Evolutionary conservation across 2,888 invertebrate genomes (phyloP), one percentile per base, ranked within the genome.

Genomic region (Andricus quercusramuli): DNA sequence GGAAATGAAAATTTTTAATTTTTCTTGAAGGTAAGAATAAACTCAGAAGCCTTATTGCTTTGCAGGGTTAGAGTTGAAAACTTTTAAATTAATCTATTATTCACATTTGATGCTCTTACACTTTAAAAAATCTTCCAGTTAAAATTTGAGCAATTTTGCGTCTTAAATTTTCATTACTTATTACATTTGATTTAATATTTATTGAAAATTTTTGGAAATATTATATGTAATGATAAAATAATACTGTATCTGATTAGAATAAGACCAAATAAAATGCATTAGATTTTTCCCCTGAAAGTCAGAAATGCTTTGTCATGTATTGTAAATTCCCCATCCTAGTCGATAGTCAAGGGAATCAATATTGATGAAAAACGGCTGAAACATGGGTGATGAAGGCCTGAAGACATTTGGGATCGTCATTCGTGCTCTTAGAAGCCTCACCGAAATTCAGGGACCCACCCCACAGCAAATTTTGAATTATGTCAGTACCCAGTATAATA

Each of bases 401-500:
- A 81, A 81, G 25, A 81, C 83, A 6, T 82, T 86, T 47, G 82
- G 82, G 29, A 77, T 81, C 17, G 83, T 85, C 8, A 78, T 85
- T 66, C 64, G 78, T 59, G 85, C 86, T 20, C 85, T 86, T 25
- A 78, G 77, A 70, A 82, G 82, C 51, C 78, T 86, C 62, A 80
- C 65, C 66, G 82, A 82, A 78, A 20, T 68, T 15, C 82, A 66
- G 25, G 82, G 81, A 59, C 82, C 81, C n/a, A 74, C 85, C 37
- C 77, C 67, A 29, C 59, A 78, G 22, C 79, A 79, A 83, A 85
- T 86, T 74, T 77, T 85, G 70, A 83, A 83, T 56, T 85, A 82
- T 78, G 80, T 84, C 77, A 80, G 81, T n/a, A 70, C 81, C n/a
- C 81, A 85, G 64, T 84, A 85, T 77, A 84, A 80, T 59, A 74